phyloP scores from a whole-genome alignment of 2,113 vertebrate species.

The Platanista minor region DNA sequence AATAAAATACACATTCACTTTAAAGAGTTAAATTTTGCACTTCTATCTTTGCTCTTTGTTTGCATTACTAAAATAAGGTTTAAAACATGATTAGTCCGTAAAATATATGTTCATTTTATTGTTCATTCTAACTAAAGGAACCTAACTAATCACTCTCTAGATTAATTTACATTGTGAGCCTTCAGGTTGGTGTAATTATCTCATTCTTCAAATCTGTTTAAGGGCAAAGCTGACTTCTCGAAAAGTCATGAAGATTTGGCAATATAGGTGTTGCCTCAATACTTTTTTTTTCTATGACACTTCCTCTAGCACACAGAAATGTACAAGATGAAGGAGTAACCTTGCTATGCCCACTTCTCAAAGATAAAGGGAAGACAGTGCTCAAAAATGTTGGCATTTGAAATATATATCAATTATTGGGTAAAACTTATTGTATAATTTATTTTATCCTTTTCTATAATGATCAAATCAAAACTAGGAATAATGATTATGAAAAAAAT shows the following conservation, averaged over 20 bases:
- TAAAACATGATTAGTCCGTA: constrained; percentile 39
- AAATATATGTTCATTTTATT: constrained; percentile 25
- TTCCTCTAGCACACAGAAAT: neutral
- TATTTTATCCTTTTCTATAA: neutral
- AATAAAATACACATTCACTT: neutral
- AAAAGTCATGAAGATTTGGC: neutral
- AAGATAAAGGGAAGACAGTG: neutral
- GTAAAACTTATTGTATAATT: neutral
- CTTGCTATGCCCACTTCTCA: neutral
- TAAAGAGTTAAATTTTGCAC: constrained; percentile 22
- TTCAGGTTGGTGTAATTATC: constrained; percentile 44
- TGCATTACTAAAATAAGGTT: neutral
- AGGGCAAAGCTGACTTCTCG: neutral
- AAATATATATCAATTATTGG: neutral
- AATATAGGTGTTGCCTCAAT: neutral
- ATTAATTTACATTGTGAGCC: constrained; percentile 57
- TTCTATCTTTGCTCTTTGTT: neutral
- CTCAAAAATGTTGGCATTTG: neutral
- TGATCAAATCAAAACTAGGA: neutral
- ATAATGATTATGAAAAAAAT: neutral
- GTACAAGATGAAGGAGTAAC: neutral
- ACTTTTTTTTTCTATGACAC: neutral
- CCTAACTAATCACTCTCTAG: constrained; percentile 44
- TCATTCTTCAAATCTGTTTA: constrained; percentile 50
- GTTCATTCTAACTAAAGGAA: constrained; percentile 42